Evolutionary conservation across 2,113 vertebrate genomes (phyloP).

Genomic region (Sakesphorus luctuosus): DNA sequence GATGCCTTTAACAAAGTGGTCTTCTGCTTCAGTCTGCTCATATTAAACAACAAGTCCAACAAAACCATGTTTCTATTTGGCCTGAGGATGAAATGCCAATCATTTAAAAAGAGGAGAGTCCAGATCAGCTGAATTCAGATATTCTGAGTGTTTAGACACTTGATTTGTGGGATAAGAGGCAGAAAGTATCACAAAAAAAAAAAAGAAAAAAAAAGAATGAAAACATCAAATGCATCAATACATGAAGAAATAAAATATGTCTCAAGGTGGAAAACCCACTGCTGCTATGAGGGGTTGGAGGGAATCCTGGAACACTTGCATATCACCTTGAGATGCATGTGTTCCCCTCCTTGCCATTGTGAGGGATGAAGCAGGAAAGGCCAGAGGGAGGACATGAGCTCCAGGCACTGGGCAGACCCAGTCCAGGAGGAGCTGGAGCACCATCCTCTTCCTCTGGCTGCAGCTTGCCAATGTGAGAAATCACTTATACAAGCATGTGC

Average conservation of each 20-base stretch:
- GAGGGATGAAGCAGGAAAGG: not conserved
- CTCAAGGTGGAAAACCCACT: not conserved
- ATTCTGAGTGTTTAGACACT: not conserved
- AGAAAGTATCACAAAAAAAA: not conserved
- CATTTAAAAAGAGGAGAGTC: not conserved
- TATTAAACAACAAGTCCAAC: not conserved
- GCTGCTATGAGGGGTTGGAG: rapidly evolving
- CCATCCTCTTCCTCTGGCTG: not conserved
- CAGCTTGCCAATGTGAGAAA: not conserved
- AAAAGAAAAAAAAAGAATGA: not conserved
- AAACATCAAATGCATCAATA: rapidly evolving
- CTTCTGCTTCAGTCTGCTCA: not conserved
- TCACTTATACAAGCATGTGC: not conserved
- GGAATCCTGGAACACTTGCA: not conserved
- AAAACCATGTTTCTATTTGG: rapidly evolving
- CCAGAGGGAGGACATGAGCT: not conserved
- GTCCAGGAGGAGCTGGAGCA: not conserved
- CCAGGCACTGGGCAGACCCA: not conserved
- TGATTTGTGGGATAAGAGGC: not conserved
- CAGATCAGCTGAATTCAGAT: not conserved
- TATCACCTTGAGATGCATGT: rapidly evolving
- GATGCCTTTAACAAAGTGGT: not conserved
- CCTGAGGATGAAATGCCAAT: not conserved
- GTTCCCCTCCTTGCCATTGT: not conserved
- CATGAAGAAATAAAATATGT: not conserved